These are phyloP conservation scores for Chelon labrosus DNA, from an alignment of 2,797 vertebrate species.

Conservation along the genomic window DNA sequence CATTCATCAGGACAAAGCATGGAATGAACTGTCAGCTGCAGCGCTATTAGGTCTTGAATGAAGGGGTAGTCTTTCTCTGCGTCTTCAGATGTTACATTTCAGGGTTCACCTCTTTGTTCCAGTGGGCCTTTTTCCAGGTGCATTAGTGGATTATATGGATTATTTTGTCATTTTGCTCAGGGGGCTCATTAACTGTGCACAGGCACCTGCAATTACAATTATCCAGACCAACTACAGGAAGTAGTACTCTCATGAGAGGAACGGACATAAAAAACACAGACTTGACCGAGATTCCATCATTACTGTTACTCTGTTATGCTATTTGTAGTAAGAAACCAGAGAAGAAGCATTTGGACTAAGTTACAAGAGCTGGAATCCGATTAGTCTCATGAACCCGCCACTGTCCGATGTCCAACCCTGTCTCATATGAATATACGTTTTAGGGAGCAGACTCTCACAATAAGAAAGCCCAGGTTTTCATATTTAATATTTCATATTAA, in stretches of 20 bases:
- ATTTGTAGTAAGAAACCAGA: not conserved
- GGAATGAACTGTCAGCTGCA: slow-evolving; percentile 57
- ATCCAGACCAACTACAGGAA: not conserved
- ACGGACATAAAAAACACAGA: not conserved
- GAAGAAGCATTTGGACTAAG: not conserved
- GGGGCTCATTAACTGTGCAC: not conserved
- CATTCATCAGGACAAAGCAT: slow-evolving; percentile 54
- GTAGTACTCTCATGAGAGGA: not conserved
- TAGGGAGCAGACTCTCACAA: too few relatives aligned
- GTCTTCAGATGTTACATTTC: slow-evolving; percentile 32
- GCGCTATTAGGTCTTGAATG: slow-evolving; percentile 40
- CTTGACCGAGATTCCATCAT: not conserved
- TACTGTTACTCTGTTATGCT: not conserved
- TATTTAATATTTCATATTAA: not conserved
- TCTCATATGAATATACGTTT: too few relatives aligned
- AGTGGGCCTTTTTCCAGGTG: not conserved
- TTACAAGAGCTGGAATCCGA: slow-evolving; percentile 13
- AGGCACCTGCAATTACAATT: not conserved
- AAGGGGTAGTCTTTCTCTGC: slow-evolving; percentile 19
- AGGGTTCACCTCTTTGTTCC: not conserved
- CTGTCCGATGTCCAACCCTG: too few relatives aligned
- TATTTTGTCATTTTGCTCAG: not conserved
- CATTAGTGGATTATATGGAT: not conserved
- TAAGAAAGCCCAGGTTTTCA: not conserved
- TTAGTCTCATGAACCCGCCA: not conserved